Base-by-base conservation (phyloP, 2,888 invertebrate species). In the Phaonia tiefii region DNA sequence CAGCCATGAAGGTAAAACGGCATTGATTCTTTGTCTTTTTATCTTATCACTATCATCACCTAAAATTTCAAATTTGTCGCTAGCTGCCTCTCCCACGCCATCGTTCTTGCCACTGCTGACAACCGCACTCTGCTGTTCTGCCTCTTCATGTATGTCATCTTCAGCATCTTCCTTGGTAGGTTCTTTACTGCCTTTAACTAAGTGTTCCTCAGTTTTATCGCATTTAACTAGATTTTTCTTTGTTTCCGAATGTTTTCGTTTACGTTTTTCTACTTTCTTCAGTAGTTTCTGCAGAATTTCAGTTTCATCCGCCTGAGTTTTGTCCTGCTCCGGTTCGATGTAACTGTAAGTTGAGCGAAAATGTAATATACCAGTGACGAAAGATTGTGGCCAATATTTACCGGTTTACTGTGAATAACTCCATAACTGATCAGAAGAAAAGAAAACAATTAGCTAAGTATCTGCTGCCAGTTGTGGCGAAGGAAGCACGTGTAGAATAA, bases 1-100 rank as follows among this genome's bases (percentile, higher is more conserved):
- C 42, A 99, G 90, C 98, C 98, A 99, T 83, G 95, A 92, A 0
- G 98, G 98, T 58, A 98, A 91, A 5, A 96, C 94, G 89, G 96
- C 92, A 86, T 94, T 93, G 0, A 96, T 93, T 88, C 93, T 93
- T 1, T 86, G 83, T 83, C 92, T 93, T 85, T 93, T 93, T 84
- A 91, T 91, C 87, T 93, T 92, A 10, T 83, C 58, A 76, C 92
- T 93, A 85, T 93, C 93, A 73, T 91, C 92, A 5, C 96, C 96
- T 66, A 96, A 91, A 20, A 96, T 92, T 86, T 87, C 84, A 70
- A 89, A 90, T 44, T 54, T 20, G 1, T 22, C 42, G 1, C 10
- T 26, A 11, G 65, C 8, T 39, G 17, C 73, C 75, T 11, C 31
- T 7, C 22, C 69, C 2, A 69, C 71, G 58, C 1, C 39, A 2